Base-by-base conservation (phyloP, 2,888 invertebrate genomes). In the Aphodius sticticus region DNA sequence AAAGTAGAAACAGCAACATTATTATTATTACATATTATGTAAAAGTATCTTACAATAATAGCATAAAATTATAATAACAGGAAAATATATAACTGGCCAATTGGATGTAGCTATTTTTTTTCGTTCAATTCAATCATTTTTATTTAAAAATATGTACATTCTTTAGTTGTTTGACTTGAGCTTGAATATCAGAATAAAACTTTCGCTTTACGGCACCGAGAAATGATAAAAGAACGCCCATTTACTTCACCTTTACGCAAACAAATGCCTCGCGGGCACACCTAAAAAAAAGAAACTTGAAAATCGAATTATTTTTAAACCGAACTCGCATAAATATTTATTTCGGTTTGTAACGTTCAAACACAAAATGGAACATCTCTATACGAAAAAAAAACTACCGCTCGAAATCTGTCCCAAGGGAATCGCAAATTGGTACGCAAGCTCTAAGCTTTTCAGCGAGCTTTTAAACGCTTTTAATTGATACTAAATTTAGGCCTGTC, bases 301-400 rank as follows among this genome's bases (percentile, higher is more conserved):
- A 53, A 53, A 53, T 53, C 53, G 53, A 53, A 53, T 53, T 53
- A 53, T 53, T 53, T 53, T 53, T 53, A 53, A 53, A 53, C 53
- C 53, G 53, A 53, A 53, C 53, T 53, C 53, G 53, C 12, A 5
- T 53, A 53, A 53, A 53, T 53, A 53, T 53, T 53, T 53, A 53
- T 53, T 53, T 53, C 53, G 53, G 53, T 53, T 53, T 53, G 26
- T 26, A 2, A 53, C 53, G 12, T 53, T 12, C 53, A 53, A 5
- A 53, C 53, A 53, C 53, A 53, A 53, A 53, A 53, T 53, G 3
- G 53, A 9, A 53, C 4, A 9, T 53, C 53, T 53, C 53, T 53
- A 53, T 53, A 53, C 9, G 12, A 53, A 3, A 53, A 53, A 53
- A 12, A 53, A 12, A 12, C 9, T 53, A 7, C 12, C 2, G 12